Evolutionary conservation across 2,113 vertebrate species (phyloP).

Genomic region (Indicator maculatus): DNA sequence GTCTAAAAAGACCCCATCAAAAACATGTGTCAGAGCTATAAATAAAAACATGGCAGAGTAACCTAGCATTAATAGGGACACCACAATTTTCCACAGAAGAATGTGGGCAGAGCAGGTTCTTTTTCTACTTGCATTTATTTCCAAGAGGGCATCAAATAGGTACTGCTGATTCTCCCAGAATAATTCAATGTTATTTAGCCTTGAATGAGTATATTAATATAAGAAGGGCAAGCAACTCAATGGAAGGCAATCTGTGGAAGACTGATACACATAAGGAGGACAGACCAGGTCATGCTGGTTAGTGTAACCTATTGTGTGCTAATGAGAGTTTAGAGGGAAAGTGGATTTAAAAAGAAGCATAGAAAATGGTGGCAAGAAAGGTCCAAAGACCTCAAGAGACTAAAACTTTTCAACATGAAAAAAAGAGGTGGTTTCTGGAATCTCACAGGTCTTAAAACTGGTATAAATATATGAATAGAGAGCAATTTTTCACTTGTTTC

Average conservation of each 20-base stretch:
- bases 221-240: background rate
- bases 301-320: background rate
- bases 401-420: background rate
- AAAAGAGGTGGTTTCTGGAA: background rate
- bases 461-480: background rate
- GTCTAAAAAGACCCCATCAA: background rate
- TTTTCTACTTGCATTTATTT: background rate
- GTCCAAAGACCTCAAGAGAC: background rate
- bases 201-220: background rate
- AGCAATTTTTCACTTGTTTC: background rate
- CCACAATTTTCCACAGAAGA: background rate
- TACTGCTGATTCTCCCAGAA: background rate
- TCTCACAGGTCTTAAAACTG: background rate
- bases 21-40: background rate
- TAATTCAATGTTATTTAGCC: background rate
- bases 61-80: background rate
- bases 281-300: background rate
- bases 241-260: background rate
- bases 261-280: background rate
- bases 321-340: background rate
- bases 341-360: background rate
- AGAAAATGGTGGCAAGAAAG: too few species aligned
- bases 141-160: background rate
- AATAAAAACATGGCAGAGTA: background rate
- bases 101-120: background rate